Percentiles rank a stretch among this genome's conserved stretches.
Evolutionary conservation across 2,113 vertebrate genomes (phyloP).

Genomic region (Brevimyrus niger): DNA sequence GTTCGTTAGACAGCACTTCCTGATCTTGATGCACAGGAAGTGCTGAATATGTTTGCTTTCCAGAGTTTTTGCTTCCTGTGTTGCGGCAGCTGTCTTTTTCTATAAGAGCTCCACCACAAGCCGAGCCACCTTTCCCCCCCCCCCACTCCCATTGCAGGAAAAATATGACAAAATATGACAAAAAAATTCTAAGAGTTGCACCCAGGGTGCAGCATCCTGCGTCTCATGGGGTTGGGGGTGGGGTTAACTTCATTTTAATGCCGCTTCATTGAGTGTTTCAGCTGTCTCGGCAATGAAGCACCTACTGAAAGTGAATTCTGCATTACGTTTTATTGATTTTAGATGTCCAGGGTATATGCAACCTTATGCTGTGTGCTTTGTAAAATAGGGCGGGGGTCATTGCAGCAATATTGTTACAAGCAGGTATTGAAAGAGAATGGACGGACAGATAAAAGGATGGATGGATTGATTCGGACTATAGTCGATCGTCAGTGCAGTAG

Average conservation of each 20-base stretch:
- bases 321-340: background rate
- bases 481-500: background rate
- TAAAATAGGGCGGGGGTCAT: background rate
- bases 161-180: background rate
- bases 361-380: background rate
- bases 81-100: background rate
- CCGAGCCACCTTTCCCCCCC: background rate
- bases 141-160: background rate
- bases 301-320: background rate
- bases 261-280: background rate
- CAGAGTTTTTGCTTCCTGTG: constrained; percentile 12
- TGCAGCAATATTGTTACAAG: background rate
- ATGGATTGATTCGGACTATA: background rate
- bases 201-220: background rate
- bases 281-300: background rate
- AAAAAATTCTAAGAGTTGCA: background rate
- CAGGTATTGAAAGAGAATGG: background rate
- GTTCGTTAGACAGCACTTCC: constrained; percentile 26
- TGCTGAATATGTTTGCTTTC: constrained; percentile 11
- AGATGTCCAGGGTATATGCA: background rate
- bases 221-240: background rate
- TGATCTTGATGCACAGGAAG: constrained; percentile 21
- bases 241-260: background rate
- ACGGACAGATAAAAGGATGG: background rate
- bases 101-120: background rate